Evolutionary conservation across 2,113 vertebrate genomes (phyloP), one percentile per base, ranked within the genome.

Genomic region (Triplophysa siluroides): DNA sequence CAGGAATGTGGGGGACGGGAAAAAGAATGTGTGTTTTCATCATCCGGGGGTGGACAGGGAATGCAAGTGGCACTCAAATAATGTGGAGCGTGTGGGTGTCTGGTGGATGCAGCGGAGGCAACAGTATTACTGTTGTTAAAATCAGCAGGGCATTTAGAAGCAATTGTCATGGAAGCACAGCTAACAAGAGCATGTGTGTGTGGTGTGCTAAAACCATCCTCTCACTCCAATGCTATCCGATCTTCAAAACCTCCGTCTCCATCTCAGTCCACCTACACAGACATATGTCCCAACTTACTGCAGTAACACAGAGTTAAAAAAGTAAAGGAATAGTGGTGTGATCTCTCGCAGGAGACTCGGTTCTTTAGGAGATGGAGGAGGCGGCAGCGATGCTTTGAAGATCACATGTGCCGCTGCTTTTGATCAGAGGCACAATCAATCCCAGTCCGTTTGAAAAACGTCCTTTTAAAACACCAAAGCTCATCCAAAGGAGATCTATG

Each of bases 51-150:
- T 5, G 62, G 74, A 77, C 74, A 65, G 47, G 74, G 74, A 77
- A 65, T 65, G 62, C 74, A 63, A 76, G 73, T 47, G 73, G 41
- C 60, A 38, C 45, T 76, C 24, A 9, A 76, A 65, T 50, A 23
- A 77, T 77, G 74, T 77, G 61, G 62, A 65, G 13, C 74, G 50
- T 65, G 62, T 77, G 74, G 74, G 74, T 3, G 74, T 65, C 61
- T 77, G 74, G 58, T 64, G 73, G 18, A 77, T 54, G 74, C 26
- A 77, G 62, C 8, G 63, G 60, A 47, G 18, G 62, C 45, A 65
- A 43, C 45, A 38, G 18, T 60, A 77, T 54, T 47, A 77, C 45
- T 54, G 74, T 24, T 77, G 74, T 43, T 8, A 47, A 75, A 75
- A 75, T 63, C 61, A 64, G 45, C 74, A 52, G 74, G 18, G 18